Evolutionary conservation across 23 tunicate genomes (phyloP).

Genomic region (Phallusia fumigata): DNA sequence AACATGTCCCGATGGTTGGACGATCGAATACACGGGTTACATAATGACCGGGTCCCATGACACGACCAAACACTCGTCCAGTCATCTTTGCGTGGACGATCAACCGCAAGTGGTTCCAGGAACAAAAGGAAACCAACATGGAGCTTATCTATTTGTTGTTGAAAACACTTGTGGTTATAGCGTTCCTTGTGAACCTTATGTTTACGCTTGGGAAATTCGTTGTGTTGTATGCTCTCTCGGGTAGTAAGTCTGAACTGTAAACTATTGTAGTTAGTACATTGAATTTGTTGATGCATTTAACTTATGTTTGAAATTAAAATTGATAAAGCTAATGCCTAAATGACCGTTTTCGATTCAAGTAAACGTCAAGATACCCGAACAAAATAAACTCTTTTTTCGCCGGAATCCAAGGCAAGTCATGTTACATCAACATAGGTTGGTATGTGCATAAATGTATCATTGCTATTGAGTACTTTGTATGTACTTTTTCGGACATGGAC

Average conservation of each 20-base stretch:
- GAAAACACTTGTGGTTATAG: conserved; percentile 32
- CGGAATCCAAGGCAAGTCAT: no score
- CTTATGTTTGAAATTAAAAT: no score
- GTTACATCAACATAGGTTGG: no score
- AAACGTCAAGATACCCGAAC: no score
- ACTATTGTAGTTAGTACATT: not conserved
- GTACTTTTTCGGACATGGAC: no score
- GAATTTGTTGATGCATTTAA: no score
- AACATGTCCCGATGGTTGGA: conserved; percentile 43
- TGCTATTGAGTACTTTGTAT: no score
- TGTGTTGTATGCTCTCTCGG: conserved; percentile 43
- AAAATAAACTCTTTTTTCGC: no score
- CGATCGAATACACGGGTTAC: conserved; percentile 40
- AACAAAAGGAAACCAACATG: conserved; percentile 31
- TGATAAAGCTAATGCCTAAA: no score
- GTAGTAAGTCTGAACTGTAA: not conserved
- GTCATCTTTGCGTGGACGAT: conserved; percentile 39
- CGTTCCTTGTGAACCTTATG: conserved; percentile 45
- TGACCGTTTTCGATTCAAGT: no score
- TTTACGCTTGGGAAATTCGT: conserved; percentile 25
- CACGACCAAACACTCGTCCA: conserved; percentile 32
- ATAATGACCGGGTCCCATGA: conserved; percentile 43
- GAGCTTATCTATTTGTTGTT: conserved; percentile 36
- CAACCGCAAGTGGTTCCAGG: conserved; percentile 54
- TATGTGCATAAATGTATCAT: no score